Base-by-base conservation (phyloP, 2,113 vertebrate genomes). In the Megaleporinus macrocephalus region DNA sequence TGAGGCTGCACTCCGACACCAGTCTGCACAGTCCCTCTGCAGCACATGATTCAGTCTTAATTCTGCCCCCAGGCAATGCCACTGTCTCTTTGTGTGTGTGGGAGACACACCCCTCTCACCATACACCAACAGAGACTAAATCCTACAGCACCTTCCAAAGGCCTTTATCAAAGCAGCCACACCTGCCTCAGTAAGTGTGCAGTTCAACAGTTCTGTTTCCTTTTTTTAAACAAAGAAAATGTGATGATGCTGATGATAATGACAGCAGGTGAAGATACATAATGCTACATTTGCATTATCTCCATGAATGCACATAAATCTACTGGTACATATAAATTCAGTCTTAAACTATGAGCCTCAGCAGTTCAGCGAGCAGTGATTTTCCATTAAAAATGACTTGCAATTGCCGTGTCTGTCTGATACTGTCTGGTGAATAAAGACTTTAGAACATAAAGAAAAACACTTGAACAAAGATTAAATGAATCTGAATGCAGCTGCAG, bases 51-150 rank as follows among this genome's bases (percentile, higher is more conserved):
- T 70, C 36, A 59, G 29, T 82, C 63, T 70, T 65, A 76, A 70
- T 18, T 14, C 73, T 70, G 36, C 73, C 73, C 73, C 1, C n/a
- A 57, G 65, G 73, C 53, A 76, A 61, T 30, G 33, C 63, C 65
- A 61, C 73, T 61, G 57, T 70, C 65, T 76, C 80, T 82, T 82
- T 76, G 80, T 76, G 80, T 81, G 29, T 62, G 55, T 73, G 51
- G 13, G 22, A 47, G 27, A 61, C 62, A 80, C 71, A 13, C n/a
- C 78, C 53, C 13, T 59, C 53, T 36, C 15, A 73, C 41, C 36
- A 73, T 63, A 13, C 59, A 63, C 44, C 29, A 41, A 47, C 26
- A 7, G 18, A 61, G 26, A 69, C 61, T 41, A 65, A 74, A 53
- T 33, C 51, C 29, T 26, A 20, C 15, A 59, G 57, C 41, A 70